phyloP scores from a whole-genome alignment of 2,797 vertebrate species.

The Columba guinea region DNA sequence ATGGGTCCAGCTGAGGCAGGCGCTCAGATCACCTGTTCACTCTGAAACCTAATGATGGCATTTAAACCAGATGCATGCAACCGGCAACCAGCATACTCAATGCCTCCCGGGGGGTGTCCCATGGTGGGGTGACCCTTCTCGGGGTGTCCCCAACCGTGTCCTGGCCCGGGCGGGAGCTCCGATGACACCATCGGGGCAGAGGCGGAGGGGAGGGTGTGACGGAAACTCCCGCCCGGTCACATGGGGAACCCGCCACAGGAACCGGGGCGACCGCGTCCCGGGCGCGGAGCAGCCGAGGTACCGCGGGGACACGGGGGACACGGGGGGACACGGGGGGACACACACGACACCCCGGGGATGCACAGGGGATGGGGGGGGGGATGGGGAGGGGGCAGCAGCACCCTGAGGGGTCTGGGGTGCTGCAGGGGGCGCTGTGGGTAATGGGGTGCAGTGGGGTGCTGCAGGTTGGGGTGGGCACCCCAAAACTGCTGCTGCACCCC shows the following conservation, averaged over 20 bases:
- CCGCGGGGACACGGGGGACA: too few relatives aligned
- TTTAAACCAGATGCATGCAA: too few relatives aligned
- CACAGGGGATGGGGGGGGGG: rapidly evolving
- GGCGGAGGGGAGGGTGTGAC: background rate
- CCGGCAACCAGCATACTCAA: too few relatives aligned
- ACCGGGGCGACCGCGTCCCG: background rate
- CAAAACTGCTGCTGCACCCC: background rate
- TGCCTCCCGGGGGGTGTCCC: too few relatives aligned
- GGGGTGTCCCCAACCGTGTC: too few relatives aligned
- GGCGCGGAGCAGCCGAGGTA: background rate
- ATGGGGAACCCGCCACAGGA: background rate
- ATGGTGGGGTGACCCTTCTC: too few relatives aligned
- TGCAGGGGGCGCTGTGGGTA: background rate
- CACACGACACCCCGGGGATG: background rate
- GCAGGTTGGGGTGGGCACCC: background rate
- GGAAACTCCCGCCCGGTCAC: background rate
- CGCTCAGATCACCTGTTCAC: too few relatives aligned
- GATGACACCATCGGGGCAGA: background rate
- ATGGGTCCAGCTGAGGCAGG: too few relatives aligned
- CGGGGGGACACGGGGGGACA: too few relatives aligned
- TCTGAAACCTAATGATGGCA: too few relatives aligned
- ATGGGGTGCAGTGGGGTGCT: background rate
- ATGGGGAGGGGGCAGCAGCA: background rate
- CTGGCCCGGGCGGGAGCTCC: too few relatives aligned
- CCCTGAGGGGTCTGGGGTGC: background rate